These are phyloP conservation scores for Emydoidea blandingii DNA, from an alignment of 2,797 vertebrate species.

Conservation along the genomic window DNA sequence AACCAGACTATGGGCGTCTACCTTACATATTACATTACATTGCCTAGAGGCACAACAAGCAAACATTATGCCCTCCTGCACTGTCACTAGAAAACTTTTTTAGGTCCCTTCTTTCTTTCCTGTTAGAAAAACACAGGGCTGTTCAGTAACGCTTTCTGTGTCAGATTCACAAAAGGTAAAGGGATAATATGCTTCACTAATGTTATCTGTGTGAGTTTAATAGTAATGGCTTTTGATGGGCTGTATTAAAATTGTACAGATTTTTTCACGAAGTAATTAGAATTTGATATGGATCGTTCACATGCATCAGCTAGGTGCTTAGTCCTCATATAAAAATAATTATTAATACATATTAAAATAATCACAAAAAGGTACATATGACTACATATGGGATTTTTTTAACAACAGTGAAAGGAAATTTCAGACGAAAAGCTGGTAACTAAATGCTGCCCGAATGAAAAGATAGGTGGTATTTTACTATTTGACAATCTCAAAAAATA, in stretches of 20 bases:
- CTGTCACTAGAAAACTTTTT: slow-evolving; percentile 52
- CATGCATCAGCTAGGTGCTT: background rate
- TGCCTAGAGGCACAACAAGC: slow-evolving; percentile 53
- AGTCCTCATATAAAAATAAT: background rate
- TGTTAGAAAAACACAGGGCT: slow-evolving; percentile 39
- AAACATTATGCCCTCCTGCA: slow-evolving; percentile 47
- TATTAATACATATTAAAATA: background rate
- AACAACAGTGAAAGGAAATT: background rate
- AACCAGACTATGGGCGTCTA: slow-evolving; percentile 60
- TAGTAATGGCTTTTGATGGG: background rate
- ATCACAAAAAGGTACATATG: background rate
- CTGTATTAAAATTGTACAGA: background rate
- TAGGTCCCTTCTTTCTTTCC: slow-evolving; percentile 45
- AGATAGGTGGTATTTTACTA: background rate
- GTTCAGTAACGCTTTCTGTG: slow-evolving; percentile 19
- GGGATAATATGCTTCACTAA: background rate
- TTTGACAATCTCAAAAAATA: background rate
- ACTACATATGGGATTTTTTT: background rate
- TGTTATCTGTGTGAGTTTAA: background rate
- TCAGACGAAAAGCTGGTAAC: background rate
- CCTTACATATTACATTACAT: slow-evolving; percentile 68
- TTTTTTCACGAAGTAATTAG: background rate
- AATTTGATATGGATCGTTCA: background rate
- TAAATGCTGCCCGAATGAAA: background rate
- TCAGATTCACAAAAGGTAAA: background rate